Conservation (phyloP, 1,140 invertebrate genomes). For the Zaprionus lachaisei region DNA sequence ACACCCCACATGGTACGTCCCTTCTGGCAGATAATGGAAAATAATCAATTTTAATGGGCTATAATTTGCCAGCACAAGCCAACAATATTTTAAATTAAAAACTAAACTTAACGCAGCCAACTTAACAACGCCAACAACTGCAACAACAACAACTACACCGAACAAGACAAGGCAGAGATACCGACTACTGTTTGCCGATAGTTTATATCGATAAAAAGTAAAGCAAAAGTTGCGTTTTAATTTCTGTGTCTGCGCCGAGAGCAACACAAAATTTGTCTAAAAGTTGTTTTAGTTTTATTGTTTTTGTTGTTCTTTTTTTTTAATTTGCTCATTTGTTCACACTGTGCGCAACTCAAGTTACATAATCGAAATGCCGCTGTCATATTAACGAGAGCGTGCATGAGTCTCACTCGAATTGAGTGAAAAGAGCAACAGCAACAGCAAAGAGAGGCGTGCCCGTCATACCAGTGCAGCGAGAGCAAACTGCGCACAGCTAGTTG, state of each 20-base stretch:
- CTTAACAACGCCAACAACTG: constrained; percentile 27
- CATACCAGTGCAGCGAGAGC: constrained; percentile 10
- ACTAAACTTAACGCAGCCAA: constrained; percentile 53
- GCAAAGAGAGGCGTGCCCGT: constrained; percentile 40
- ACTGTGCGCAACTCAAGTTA: constrained; percentile 51
- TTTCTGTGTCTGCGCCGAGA: neutral
- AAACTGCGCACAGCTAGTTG: constrained; percentile 1
- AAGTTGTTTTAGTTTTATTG: neutral
- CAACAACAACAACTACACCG: neutral
- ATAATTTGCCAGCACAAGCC: constrained; percentile 69
- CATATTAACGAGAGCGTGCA: constrained; percentile 29
- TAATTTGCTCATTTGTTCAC: constrained; percentile 20
- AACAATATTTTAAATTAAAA: constrained; percentile 68
- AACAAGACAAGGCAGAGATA: neutral
- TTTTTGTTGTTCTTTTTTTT: constrained; percentile 15
- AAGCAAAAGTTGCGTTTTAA: constrained; percentile 53
- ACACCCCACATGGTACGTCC: constrained; percentile 10
- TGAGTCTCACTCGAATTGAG: constrained; percentile 54
- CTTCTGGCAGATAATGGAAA: constrained; percentile 58
- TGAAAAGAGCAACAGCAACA: constrained; percentile 25
- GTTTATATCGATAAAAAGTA: constrained; percentile 52
- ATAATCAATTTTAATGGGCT: constrained; percentile 78
- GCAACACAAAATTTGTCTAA: constrained; percentile 21
- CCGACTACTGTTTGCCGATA: constrained; percentile 27
- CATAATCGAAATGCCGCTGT: constrained; percentile 57